Evolutionary conservation across 2,113 vertebrate species (phyloP).

Genomic region (Halcyon senegalensis): DNA sequence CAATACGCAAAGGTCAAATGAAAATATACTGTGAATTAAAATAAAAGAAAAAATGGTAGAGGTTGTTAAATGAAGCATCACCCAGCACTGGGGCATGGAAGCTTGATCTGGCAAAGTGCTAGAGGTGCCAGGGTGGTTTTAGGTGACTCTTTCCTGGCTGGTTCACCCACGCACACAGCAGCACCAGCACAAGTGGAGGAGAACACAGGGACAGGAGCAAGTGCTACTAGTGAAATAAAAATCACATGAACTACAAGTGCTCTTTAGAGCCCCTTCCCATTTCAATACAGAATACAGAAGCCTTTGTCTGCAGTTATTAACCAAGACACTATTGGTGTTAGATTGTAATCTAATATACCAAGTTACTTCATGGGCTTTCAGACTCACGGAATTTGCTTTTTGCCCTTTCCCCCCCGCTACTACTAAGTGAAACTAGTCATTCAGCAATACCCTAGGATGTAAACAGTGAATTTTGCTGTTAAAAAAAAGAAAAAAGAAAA

Average conservation of each 20-base stretch:
- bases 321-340: not conserved
- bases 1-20: not conserved
- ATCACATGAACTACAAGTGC: not conserved
- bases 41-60: not conserved
- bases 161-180: rapidly evolving
- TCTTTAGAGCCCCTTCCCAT: not conserved
- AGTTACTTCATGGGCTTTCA: not conserved
- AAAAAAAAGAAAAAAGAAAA: not conserved
- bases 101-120: not conserved
- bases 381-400: not conserved
- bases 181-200: not conserved
- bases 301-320: not conserved
- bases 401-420: too few species aligned
- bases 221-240: not conserved
- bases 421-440: not conserved
- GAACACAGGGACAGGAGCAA: not conserved
- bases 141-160: not conserved
- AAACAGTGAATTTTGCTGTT: not conserved
- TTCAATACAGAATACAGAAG: not conserved
- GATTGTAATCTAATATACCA: not conserved
- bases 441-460: not conserved
- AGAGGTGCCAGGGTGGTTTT: not conserved
- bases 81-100: rapidly evolving
- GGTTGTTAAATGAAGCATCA: not conserved
- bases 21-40: not conserved